These are phyloP conservation scores for Capitella teleta DNA, from an alignment of 1,140 invertebrate species.

Conservation along the genomic window DNA sequence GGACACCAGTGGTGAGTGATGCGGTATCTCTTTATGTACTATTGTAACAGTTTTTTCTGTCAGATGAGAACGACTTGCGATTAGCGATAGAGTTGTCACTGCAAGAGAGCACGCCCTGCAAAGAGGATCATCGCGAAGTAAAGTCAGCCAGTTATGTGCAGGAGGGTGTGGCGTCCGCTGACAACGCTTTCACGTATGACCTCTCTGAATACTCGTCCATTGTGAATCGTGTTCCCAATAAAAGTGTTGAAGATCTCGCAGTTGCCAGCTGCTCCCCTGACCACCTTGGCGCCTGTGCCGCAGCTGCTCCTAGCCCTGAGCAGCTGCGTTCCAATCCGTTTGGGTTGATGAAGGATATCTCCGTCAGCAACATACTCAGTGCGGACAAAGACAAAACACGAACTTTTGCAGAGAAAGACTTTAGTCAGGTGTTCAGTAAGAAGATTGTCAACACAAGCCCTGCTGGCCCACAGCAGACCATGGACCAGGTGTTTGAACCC, in stretches of 20 bases:
- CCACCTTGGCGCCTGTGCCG: too few relatives aligned
- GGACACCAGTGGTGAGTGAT: too few relatives aligned
- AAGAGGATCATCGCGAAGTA: too few relatives aligned
- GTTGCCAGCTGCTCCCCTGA: too few relatives aligned
- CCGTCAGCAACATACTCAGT: conserved; percentile 28
- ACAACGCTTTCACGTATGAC: background rate
- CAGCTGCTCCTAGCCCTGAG: too few relatives aligned
- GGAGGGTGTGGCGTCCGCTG: background rate
- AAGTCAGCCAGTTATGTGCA: too few relatives aligned
- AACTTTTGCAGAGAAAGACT: conserved; percentile 17
- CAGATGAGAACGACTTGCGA: conserved; percentile 10
- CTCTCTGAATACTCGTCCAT: conserved; percentile 15
- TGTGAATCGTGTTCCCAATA: conserved; percentile 27
- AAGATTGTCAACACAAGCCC: background rate
- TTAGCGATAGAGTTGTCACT: conserved; percentile 16
- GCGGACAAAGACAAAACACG: conserved; percentile 27
- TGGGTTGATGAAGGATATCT: conserved; percentile 32
- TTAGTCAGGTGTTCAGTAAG: conserved; percentile 6
- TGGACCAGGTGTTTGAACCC: conserved; percentile 6
- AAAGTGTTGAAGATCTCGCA: conserved; percentile 24
- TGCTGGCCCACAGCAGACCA: background rate
- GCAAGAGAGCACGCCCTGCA: conserved; percentile 4
- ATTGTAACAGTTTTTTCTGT: conserved; percentile 1
- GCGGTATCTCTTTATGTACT: background rate
- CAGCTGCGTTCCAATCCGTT: conserved; percentile 20